Percentiles rank a stretch among this genome's conserved stretches.
phyloP scores from a whole-genome alignment of 2,797 vertebrate species.

The Lacerta agilis region DNA sequence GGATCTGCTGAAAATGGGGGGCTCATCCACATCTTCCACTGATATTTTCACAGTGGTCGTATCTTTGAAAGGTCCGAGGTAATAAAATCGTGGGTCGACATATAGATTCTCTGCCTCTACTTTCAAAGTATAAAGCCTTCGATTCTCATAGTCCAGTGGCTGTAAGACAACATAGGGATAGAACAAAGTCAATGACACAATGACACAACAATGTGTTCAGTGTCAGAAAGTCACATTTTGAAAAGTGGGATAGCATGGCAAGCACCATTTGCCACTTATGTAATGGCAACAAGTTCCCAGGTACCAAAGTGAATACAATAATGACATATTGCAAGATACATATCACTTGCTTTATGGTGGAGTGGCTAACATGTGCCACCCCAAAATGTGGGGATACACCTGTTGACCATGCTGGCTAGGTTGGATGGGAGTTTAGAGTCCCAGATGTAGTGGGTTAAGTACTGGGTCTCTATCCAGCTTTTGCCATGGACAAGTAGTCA shows the following conservation, averaged over 20 bases:
- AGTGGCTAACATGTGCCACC: too few relatives aligned
- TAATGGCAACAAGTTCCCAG: not conserved
- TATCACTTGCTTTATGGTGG: too few relatives aligned
- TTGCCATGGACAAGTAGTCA: not conserved
- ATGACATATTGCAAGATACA: not conserved
- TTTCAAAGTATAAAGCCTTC: slow-evolving; percentile 86
- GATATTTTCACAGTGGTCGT: slow-evolving; percentile 88
- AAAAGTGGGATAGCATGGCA: not conserved
- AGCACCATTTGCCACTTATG: not conserved
- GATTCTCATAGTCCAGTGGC: slow-evolving; percentile 92
- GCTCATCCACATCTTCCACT: slow-evolving; percentile 93
- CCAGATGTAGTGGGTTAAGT: not conserved
- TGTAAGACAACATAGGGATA: slow-evolving; percentile 58
- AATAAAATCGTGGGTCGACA: slow-evolving; percentile 88
- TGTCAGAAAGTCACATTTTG: not conserved
- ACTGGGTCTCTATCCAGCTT: not conserved
- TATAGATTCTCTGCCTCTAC: slow-evolving; percentile 91
- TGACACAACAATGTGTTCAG: not conserved
- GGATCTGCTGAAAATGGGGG: slow-evolving; percentile 86
- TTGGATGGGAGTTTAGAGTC: too few relatives aligned
- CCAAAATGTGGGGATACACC: too few relatives aligned
- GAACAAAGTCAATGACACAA: not conserved
- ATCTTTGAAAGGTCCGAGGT: slow-evolving; percentile 89
- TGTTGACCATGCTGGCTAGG: too few relatives aligned
- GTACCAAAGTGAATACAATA: not conserved